Evolutionary conservation across 2,797 vertebrate species (phyloP).

Genomic region (Melanotaenia nigrans): DNA sequence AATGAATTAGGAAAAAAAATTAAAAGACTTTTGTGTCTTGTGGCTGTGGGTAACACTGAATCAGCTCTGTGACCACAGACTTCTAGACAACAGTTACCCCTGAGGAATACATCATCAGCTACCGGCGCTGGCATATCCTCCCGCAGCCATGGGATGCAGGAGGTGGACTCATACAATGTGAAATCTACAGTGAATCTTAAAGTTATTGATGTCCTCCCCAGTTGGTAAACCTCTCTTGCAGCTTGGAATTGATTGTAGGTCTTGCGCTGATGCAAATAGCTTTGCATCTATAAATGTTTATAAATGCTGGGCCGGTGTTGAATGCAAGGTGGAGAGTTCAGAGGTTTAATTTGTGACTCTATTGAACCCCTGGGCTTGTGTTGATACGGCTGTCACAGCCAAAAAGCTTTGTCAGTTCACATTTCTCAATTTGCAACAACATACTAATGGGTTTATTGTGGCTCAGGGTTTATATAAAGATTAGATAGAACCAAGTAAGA

Average conservation of each 20-base stretch:
- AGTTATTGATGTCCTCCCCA: slow-evolving; percentile 65
- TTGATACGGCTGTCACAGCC: slow-evolving; percentile 32
- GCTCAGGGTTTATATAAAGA: slow-evolving; percentile 44
- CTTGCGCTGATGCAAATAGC: slow-evolving; percentile 65
- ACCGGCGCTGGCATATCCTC: slow-evolving; percentile 21
- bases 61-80: neutral
- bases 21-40: no score
- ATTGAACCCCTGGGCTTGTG: slow-evolving; percentile 16
- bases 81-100: slow-evolving; percentile 9
- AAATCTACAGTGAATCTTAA: slow-evolving; percentile 67
- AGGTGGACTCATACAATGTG: slow-evolving; percentile 44
- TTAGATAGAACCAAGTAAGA: slow-evolving; percentile 52
- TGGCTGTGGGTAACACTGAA: neutral
- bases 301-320: slow-evolving; percentile 57
- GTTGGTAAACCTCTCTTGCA: slow-evolving; percentile 62
- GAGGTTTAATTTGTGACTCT: slow-evolving; percentile 59
- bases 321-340: slow-evolving; percentile 72
- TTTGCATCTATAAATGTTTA: slow-evolving; percentile 68
- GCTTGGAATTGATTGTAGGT: slow-evolving; percentile 65
- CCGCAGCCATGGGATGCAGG: slow-evolving; percentile 12
- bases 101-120: slow-evolving; percentile 33
- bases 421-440: slow-evolving; percentile 55
- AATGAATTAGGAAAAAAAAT: no score
- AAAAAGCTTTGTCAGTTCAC: slow-evolving; percentile 49
- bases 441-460: slow-evolving; percentile 71